Evolutionary conservation across 2,797 vertebrate genomes (phyloP).

Genomic region (Poeciliopsis infans): DNA sequence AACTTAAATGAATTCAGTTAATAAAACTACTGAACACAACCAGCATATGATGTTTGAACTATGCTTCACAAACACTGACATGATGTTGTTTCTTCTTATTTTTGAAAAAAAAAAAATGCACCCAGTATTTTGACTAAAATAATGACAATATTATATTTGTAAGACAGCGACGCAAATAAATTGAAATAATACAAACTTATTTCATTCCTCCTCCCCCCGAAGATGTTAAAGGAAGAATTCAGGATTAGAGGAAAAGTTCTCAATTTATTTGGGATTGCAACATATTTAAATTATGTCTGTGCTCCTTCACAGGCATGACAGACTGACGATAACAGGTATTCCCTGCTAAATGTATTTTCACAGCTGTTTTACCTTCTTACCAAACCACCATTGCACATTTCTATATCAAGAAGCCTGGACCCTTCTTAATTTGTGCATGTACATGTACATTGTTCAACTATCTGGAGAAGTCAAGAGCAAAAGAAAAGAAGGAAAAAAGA

Average conservation of each 20-base stretch:
- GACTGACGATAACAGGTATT: neutral
- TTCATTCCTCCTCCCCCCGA: neutral
- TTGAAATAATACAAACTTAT: neutral
- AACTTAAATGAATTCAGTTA: neutral
- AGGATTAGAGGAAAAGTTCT: neutral
- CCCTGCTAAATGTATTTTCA: neutral
- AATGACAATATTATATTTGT: neutral
- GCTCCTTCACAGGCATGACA: neutral
- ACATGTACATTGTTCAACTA: no score
- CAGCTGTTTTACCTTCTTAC: neutral
- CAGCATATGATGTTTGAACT: neutral
- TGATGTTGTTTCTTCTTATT: neutral
- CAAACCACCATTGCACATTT: neutral
- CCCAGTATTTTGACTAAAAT: neutral
- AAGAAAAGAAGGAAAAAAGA: no score
- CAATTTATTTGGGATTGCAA: neutral
- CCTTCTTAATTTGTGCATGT: neutral
- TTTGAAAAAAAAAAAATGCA: neutral
- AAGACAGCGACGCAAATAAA: neutral
- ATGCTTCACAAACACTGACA: neutral
- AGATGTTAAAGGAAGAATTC: neutral
- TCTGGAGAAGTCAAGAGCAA: conserved; percentile 9
- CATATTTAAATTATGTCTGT: neutral
- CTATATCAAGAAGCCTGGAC: neutral
- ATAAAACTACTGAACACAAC: neutral